Base-by-base conservation (phyloP, 2,888 invertebrate species). In the Lobophora halterata region DNA sequence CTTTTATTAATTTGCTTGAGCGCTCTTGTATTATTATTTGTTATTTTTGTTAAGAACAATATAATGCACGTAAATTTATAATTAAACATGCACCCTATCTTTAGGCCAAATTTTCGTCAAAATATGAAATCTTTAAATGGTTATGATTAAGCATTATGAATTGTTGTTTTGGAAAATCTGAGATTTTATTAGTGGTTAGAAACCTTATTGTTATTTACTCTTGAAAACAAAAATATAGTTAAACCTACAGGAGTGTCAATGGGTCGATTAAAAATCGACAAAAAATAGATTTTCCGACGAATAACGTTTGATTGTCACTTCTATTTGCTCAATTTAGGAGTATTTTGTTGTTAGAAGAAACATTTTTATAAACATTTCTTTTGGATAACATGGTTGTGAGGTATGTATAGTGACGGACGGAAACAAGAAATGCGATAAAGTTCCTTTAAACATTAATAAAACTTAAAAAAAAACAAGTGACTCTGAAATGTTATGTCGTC, bases 221-320 rank as follows among this genome's bases (percentile, higher is more conserved):
- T 36, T 36, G 23, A 10, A 42, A 29, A 29, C 5, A 7, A 23
- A 23, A 21, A n/a, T 25, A 27, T 14, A 29, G 28, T n/a, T 17
- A 19, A 24, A 17, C 13, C 19, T 19, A 13, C 33, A 33, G 14
- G 8, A 2, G n/a, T 8, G 29, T 42, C 17, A 35, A 38, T 27
- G 1, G 5, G 32, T 43, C 35, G 25, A 7, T 32, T 35, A 18
- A 8, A 16, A 43, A 43, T 37, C 36, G 39, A 39, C 29, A 3
- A 24, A 37, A 33, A 33, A 38, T 19, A 30, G 26, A 19, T 11
- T 12, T 38, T 57, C 60, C 57, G 65, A 52, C 41, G 78, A 78
- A 81, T 83, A 82, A 82, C 76, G 71, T 85, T 81, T 81, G 52
- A 78, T 61, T 59, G 80, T 85, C 82, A 82, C 82, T 72, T 76